Conservation (phyloP, 53 echinoderm and acorn worm genomes). For the Pentamera pediparva region DNA sequence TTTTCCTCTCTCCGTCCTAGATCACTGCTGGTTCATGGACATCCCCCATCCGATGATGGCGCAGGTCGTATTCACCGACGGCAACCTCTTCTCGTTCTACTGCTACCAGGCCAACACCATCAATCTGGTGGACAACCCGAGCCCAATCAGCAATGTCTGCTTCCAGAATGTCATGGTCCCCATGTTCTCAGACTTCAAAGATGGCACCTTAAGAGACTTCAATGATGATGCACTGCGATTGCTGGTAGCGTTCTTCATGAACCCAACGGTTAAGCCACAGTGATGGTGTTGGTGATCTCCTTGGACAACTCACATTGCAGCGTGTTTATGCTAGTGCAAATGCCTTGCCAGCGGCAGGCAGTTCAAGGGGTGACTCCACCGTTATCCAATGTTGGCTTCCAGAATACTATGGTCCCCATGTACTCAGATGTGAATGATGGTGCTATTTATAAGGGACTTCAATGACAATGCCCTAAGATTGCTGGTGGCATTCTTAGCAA, state of each 20-base stretch:
- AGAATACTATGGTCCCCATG: constrained; percentile 47
- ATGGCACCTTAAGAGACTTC: constrained; percentile 57
- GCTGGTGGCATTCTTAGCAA: constrained; percentile 62
- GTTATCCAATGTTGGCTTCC: constrained; percentile 69
- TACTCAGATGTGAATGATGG: constrained; percentile 62
- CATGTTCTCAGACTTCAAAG: constrained; percentile 59
- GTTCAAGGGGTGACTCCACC: no score
- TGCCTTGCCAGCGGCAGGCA: no score
- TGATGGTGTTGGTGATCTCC: no score
- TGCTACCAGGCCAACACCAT: constrained; percentile 93
- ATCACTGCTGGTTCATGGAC: constrained; percentile 71
- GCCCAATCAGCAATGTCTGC: constrained; percentile 65
- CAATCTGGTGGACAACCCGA: constrained; percentile 34
- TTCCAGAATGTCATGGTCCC: constrained; percentile 53
- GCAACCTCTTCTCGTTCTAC: constrained; percentile 75
- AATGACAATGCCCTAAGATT: constrained; percentile 71
- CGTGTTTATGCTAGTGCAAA: no score
- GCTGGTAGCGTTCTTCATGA: constrained; percentile 63
- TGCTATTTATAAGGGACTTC: constrained; percentile 47
- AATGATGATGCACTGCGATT: constrained; percentile 70
- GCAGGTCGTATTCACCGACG: constrained; percentile 75
- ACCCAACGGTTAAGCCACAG: constrained; percentile 6
- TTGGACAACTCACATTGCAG: no score
- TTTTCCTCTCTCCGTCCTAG: constrained; percentile 29
- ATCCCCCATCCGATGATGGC: constrained; percentile 66